Evolutionary conservation across 2,113 vertebrate genomes (phyloP), one percentile per base, ranked within the genome.

Genomic region (Pelusios castaneus): DNA sequence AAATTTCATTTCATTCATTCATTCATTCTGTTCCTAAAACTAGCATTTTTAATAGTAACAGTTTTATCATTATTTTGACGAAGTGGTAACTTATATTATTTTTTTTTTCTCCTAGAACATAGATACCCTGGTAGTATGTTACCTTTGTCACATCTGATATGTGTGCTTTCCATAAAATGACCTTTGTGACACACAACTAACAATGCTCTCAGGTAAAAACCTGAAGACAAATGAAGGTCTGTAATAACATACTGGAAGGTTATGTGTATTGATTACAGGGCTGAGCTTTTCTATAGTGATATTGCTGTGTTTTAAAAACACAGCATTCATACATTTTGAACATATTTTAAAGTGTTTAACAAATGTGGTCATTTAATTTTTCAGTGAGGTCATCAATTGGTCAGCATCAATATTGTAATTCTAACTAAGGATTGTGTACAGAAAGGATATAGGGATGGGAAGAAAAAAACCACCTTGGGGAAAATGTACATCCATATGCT

Each of bases 321-420:
- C 77, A 91, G 17, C 31, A 75, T 27, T 27, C 13, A 70, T 51
- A 6, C 2, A 10, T 79, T 88, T 41, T 80, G 73, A 87, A 91
- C 85, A 29, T 88, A 93, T 89, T 97, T 97, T 94, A 90, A 91
- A n/a, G 93, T 96, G 87, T 93, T 96, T 96, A 95, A 96, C 85
- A 92, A 60, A 95, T 91, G 84, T 60, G 89, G 73, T 94, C 95
- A 95, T 94, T 97, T 92, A 97, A 94, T 93, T 95, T 97, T 97
- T 94, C 54, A 96, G 82, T 92, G 90, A 94, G 85, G 95, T 95
- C 91, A 95, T 41, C 82, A 56, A 84, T 16, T 75, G 77, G 85
- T 89, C 95, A 84, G 80, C 93, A 93, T 85, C 87, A 88, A 91
- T 88, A 25, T 80, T 83, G 82, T 94, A 94, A 87, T 95, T 96